A percentile compares a stretch with the other conserved stretches of the same genome.
These are phyloP conservation scores for Boloria selene DNA, from an alignment of 2,888 invertebrate genomes.

Conservation along the genomic window DNA sequence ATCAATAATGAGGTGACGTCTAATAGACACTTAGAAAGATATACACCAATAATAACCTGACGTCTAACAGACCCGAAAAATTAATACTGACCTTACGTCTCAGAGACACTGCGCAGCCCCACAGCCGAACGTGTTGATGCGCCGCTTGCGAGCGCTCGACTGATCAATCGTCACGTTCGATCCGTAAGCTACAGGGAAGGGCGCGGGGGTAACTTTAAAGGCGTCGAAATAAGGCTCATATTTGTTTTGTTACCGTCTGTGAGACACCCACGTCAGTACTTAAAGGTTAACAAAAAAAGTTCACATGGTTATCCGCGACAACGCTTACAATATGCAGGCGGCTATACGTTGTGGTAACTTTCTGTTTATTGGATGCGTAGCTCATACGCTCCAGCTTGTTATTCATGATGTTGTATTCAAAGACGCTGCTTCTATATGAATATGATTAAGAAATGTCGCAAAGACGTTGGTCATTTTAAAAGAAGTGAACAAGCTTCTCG, in stretches of 20 bases:
- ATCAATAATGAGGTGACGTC: neutral
- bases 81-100: constrained; percentile 6
- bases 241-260: too few relatives aligned
- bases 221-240: too few relatives aligned
- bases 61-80: neutral
- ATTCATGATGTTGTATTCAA: constrained; percentile 10
- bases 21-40: neutral
- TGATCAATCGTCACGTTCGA: too few relatives aligned
- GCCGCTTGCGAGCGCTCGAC: neutral
- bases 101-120: neutral
- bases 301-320: too few relatives aligned
- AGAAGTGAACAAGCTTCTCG: constrained; percentile 19
- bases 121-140: neutral
- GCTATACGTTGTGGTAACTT: constrained; percentile 18
- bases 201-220: too few relatives aligned
- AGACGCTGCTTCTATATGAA: too few relatives aligned
- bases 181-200: too few relatives aligned
- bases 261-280: too few relatives aligned
- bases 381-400: constrained; percentile 19
- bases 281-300: too few relatives aligned
- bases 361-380: constrained; percentile 17
- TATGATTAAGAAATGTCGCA: constrained; percentile 17
- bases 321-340: constrained; percentile 5
- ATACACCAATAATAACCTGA: constrained; percentile 2
- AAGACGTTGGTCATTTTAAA: constrained; percentile 17